Evolutionary conservation across 2,888 invertebrate genomes (phyloP).

Genomic region (Deilephila porcellus): DNA sequence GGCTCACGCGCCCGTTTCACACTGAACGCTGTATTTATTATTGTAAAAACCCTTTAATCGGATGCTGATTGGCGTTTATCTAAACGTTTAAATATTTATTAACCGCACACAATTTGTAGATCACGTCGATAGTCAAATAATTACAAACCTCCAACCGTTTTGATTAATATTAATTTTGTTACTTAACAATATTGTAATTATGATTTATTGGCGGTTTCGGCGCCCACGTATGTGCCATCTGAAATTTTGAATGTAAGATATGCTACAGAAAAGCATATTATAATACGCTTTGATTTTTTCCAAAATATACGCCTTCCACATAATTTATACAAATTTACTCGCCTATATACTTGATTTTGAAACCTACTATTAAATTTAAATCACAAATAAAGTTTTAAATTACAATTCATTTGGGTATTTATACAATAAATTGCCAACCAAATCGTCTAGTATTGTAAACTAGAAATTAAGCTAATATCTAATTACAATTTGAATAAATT

Average conservation of each 20-base stretch:
- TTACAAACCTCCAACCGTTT: constrained; percentile 22
- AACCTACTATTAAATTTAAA: no score
- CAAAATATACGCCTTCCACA: no score
- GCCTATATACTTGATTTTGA: no score
- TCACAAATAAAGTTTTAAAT: no score
- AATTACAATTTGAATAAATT: not conserved
- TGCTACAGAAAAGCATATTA: no score
- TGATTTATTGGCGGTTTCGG: constrained; percentile 19
- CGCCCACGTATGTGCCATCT: constrained; percentile 18
- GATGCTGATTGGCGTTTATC: constrained; percentile 52
- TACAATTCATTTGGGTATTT: no score
- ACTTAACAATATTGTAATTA: constrained; percentile 22
- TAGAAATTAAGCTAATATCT: not conserved
- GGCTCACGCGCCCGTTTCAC: constrained; percentile 5
- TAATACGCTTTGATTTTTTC: no score
- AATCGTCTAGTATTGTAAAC: not conserved
- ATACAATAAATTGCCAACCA: no score
- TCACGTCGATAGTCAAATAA: constrained; percentile 25
- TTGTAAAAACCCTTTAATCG: constrained; percentile 58
- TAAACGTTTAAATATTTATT: constrained; percentile 56
- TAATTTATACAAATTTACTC: no score
- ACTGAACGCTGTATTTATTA: constrained; percentile 38
- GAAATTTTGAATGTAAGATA: not conserved
- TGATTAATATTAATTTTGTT: constrained; percentile 26
- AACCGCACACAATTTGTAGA: constrained; percentile 31